phyloP scores from a whole-genome alignment of 1,140 invertebrate species.

The Proales similis region DNA sequence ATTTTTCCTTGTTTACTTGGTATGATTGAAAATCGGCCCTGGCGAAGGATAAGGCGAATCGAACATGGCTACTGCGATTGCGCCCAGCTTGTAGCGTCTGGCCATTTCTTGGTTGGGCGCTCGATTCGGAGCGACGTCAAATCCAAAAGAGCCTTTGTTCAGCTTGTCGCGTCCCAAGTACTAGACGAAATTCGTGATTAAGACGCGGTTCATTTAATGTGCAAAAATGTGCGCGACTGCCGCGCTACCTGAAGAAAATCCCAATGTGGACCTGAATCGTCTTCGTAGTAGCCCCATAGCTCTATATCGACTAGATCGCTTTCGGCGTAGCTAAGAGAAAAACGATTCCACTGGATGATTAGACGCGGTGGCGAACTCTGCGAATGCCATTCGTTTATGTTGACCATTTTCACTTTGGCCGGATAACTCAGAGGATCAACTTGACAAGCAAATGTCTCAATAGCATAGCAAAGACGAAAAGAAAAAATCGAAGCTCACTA shows the following conservation, averaged over 20 bases:
- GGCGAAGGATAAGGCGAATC: slow-evolving; percentile 13
- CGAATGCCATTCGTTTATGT: slow-evolving; percentile 35
- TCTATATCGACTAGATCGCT: slow-evolving; percentile 33
- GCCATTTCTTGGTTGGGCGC: slow-evolving; percentile 36
- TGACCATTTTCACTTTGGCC: slow-evolving; percentile 27
- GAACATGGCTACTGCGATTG: slow-evolving; percentile 36
- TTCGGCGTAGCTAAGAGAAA: slow-evolving; percentile 32
- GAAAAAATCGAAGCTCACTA: not conserved
- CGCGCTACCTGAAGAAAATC: slow-evolving; percentile 24
- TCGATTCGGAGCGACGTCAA: slow-evolving; percentile 34
- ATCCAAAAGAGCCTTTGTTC: slow-evolving; percentile 33
- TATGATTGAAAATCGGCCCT: slow-evolving; percentile 15
- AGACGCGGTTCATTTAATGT: too few species aligned
- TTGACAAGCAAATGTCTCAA: not conserved
- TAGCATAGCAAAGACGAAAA: not conserved
- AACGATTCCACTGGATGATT: slow-evolving; percentile 31
- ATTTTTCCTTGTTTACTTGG: too few species aligned
- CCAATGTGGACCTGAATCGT: slow-evolving; percentile 27
- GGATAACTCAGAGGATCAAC: slow-evolving; percentile 36
- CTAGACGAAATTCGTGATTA: not conserved
- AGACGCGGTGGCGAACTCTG: slow-evolving; percentile 14
- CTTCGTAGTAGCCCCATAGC: slow-evolving; percentile 38
- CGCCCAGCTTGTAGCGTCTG: slow-evolving; percentile 34
- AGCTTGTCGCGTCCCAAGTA: slow-evolving; percentile 11
- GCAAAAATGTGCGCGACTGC: not conserved